Conservation (phyloP, 1,140 invertebrate species). For the Belonocnema kinseyi region DNA sequence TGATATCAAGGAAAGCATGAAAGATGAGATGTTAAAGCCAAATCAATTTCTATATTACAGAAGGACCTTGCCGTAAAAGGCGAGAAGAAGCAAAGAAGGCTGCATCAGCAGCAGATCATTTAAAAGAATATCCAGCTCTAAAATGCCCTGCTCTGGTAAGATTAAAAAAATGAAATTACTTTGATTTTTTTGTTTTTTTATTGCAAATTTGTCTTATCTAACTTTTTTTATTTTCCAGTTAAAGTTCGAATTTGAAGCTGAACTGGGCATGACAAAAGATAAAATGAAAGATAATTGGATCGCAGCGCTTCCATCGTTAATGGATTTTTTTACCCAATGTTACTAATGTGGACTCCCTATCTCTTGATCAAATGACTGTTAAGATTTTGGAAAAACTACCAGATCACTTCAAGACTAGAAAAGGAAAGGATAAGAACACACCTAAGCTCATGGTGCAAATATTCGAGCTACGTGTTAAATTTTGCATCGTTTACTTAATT, state of each 20-base stretch:
- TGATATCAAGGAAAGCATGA: no score
- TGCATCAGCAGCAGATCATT: neutral
- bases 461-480: neutral
- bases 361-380: neutral
- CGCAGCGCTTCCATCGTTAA: neutral
- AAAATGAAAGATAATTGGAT: neutral
- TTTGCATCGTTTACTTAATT: neutral
- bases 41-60: no score
- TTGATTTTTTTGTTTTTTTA: no score
- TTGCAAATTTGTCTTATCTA: no score
- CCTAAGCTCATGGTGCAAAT: neutral
- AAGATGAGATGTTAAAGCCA: no score
- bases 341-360: neutral
- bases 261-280: neutral
- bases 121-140: neutral
- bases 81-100: neutral
- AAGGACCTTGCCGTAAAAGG: neutral
- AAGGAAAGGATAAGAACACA: neutral
- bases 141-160: neutral
- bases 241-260: slow-evolving; percentile 2
- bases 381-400: neutral
- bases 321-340: neutral
- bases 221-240: neutral
- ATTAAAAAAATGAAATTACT: neutral
- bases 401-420: neutral